A percentile compares a stretch with the other conserved stretches of the same genome.
Evolutionary conservation across 2,113 vertebrate species (phyloP).

Genomic region (Orycteropus afer): DNA sequence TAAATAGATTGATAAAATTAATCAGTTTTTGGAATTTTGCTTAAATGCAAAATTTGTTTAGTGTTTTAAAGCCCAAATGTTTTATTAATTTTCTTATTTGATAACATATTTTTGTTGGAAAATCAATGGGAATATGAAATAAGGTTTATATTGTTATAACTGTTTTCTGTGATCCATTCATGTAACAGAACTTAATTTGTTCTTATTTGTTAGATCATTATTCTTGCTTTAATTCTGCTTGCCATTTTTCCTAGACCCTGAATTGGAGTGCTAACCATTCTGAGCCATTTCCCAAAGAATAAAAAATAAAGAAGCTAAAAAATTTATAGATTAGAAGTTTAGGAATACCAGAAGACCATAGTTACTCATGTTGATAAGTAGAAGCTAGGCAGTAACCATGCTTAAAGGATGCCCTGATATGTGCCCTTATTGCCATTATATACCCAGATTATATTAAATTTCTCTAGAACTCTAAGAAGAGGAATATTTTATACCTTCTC

Average conservation of each 20-base stretch:
- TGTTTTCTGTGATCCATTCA: neutral
- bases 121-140: neutral
- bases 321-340: neutral
- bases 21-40: constrained; percentile 54
- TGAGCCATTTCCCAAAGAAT: neutral
- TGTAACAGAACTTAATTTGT: neutral
- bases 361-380: neutral
- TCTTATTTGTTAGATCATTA: neutral
- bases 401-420: neutral
- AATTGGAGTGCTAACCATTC: neutral
- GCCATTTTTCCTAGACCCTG: neutral
- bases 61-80: neutral
- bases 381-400: neutral
- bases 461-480: neutral
- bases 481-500: neutral
- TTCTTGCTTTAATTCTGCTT: neutral
- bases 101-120: neutral
- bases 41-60: neutral
- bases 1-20: neutral
- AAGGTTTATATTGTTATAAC: neutral
- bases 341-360: neutral
- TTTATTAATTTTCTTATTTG: neutral
- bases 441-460: neutral
- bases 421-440: neutral
- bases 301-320: neutral